phyloP scores from a whole-genome alignment of 2,888 invertebrate genomes.

The Heliconius charithonia region DNA sequence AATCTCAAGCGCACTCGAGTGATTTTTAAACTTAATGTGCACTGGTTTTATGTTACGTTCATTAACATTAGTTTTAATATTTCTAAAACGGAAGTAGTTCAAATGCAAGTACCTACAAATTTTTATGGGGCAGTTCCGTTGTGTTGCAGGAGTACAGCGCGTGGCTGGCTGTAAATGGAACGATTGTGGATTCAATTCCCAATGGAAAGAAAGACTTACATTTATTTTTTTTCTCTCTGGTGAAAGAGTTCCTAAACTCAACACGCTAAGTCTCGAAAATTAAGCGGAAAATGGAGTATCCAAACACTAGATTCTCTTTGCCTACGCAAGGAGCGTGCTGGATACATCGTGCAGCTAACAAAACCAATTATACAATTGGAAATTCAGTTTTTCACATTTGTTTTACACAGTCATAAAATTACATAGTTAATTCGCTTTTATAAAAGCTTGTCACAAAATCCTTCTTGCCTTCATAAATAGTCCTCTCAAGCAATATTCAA shows the following conservation, averaged over 20 bases:
- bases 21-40: slow-evolving; percentile 78
- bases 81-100: background rate
- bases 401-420: too few relatives aligned
- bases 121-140: background rate
- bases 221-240: too few relatives aligned
- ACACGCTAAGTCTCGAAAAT: too few relatives aligned
- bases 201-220: background rate
- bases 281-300: too few relatives aligned
- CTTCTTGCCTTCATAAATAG: background rate
- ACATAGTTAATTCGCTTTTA: too few relatives aligned
- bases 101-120: slow-evolving; percentile 3
- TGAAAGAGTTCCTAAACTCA: too few relatives aligned
- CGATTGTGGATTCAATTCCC: background rate
- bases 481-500: slow-evolving; percentile 3
- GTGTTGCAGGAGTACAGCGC: background rate
- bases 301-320: too few relatives aligned
- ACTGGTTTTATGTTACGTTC: slow-evolving; percentile 22
- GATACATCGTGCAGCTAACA: too few relatives aligned
- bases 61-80: slow-evolving; percentile 32
- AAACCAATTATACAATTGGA: too few relatives aligned
- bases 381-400: too few relatives aligned
- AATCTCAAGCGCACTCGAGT: slow-evolving; percentile 69
- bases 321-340: too few relatives aligned
- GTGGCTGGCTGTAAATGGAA: background rate
- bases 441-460: too few relatives aligned